These are phyloP conservation scores for Ariopsis seemanni DNA, from an alignment of 2,113 vertebrate genomes.

Conservation along the genomic window DNA sequence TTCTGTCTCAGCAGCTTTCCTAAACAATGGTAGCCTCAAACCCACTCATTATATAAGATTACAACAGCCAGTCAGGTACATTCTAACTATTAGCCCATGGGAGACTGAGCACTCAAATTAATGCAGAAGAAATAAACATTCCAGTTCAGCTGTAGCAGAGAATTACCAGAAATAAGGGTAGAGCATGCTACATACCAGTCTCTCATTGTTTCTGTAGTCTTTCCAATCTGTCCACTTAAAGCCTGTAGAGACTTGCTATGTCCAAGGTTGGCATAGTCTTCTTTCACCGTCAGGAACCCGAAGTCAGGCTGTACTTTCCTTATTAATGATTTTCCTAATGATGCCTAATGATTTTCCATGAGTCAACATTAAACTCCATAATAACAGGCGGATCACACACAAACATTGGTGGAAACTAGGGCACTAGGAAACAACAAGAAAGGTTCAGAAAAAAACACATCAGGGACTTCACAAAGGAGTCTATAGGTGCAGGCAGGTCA, in stretches of 20 bases:
- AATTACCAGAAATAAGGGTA: not conserved
- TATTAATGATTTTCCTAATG: too few relatives aligned
- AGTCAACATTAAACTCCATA: not conserved
- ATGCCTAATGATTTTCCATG: not conserved
- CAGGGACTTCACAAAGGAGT: not conserved
- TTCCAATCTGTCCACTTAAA: not conserved
- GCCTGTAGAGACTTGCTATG: not conserved
- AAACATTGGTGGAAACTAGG: not conserved
- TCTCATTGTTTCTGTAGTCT: not conserved
- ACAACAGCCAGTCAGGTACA: not conserved
- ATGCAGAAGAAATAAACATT: not conserved
- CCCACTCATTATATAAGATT: not conserved
- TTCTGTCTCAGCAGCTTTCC: not conserved
- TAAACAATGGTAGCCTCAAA: not conserved
- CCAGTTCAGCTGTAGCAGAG: not conserved
- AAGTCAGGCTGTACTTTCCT: not conserved
- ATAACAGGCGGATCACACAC: not conserved
- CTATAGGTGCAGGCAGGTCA: not conserved
- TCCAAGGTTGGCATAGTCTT: not conserved
- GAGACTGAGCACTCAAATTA: not conserved
- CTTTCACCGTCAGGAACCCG: not conserved
- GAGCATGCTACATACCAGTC: not conserved
- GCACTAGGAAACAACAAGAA: not conserved
- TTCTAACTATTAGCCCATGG: not conserved
- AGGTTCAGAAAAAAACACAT: not conserved